Evolutionary conservation across 2,888 invertebrate species (phyloP).

Genomic region (Dryobotodes eremita): DNA sequence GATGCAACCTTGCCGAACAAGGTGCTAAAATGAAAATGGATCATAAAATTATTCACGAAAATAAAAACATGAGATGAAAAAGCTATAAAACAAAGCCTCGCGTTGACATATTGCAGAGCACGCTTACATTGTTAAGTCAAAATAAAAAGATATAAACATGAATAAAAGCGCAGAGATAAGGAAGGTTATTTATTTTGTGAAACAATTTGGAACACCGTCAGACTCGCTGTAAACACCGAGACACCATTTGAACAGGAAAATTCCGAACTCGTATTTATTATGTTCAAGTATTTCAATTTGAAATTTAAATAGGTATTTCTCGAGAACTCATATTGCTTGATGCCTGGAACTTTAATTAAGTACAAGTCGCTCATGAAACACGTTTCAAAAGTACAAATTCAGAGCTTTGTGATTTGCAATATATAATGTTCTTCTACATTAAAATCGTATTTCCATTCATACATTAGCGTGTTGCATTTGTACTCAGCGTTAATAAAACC

Average conservation of each 20-base stretch:
- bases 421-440: not conserved
- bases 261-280: slow-evolving; percentile 53
- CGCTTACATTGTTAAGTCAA: slow-evolving; percentile 73
- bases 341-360: slow-evolving; percentile 40
- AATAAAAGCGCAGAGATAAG: slow-evolving; percentile 74
- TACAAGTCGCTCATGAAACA: slow-evolving; percentile 3
- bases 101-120: slow-evolving; percentile 74
- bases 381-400: slow-evolving; percentile 1
- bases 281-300: slow-evolving; percentile 60
- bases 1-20: slow-evolving; percentile 41
- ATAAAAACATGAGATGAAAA: slow-evolving; percentile 71
- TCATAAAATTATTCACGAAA: slow-evolving; percentile 75
- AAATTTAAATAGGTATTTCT: slow-evolving; percentile 55
- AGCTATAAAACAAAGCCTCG: slow-evolving; percentile 71
- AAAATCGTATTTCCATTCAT: not conserved
- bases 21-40: slow-evolving; percentile 62
- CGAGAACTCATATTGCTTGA: slow-evolving; percentile 31
- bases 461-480: not conserved
- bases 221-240: slow-evolving; percentile 46
- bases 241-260: slow-evolving; percentile 57
- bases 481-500: slow-evolving; percentile 8
- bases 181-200: slow-evolving; percentile 75
- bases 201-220: slow-evolving; percentile 72
- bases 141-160: slow-evolving; percentile 74
- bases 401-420: not conserved